phyloP scores from a whole-genome alignment of 2,797 vertebrate genomes.

The Manis javanica region DNA sequence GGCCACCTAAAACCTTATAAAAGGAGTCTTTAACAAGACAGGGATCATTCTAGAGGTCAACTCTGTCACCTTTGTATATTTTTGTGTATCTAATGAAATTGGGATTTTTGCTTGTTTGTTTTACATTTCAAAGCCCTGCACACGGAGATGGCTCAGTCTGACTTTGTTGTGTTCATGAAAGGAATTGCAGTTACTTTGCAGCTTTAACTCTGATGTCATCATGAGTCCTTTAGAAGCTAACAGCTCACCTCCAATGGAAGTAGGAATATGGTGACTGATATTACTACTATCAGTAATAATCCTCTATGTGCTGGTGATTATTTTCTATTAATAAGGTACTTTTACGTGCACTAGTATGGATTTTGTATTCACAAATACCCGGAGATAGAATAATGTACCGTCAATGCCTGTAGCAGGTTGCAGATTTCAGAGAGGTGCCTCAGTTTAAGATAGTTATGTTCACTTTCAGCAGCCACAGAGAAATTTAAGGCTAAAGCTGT shows the following conservation, averaged over 20 bases:
- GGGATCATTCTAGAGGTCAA: neutral
- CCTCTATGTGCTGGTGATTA: neutral
- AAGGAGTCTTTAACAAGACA: neutral
- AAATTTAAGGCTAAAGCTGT: conserved; percentile 37
- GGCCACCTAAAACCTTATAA: neutral
- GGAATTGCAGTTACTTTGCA: neutral
- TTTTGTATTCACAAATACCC: neutral
- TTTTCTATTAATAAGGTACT: neutral
- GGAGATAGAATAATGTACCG: neutral
- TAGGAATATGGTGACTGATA: too few species aligned
- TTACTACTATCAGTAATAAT: neutral
- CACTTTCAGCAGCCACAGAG: neutral
- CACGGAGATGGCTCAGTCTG: neutral
- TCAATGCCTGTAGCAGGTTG: neutral
- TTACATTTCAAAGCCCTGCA: neutral
- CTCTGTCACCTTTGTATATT: neutral
- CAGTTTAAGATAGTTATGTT: neutral
- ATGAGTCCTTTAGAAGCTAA: neutral
- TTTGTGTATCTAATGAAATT: neutral
- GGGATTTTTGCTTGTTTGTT: neutral
- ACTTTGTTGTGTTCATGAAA: neutral
- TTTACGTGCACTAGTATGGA: too few species aligned
- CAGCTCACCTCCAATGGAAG: neutral
- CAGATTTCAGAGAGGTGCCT: neutral
- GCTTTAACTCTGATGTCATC: neutral